phyloP scores from a whole-genome alignment of 23 tunicate species.

The Ciona savignyi region DNA sequence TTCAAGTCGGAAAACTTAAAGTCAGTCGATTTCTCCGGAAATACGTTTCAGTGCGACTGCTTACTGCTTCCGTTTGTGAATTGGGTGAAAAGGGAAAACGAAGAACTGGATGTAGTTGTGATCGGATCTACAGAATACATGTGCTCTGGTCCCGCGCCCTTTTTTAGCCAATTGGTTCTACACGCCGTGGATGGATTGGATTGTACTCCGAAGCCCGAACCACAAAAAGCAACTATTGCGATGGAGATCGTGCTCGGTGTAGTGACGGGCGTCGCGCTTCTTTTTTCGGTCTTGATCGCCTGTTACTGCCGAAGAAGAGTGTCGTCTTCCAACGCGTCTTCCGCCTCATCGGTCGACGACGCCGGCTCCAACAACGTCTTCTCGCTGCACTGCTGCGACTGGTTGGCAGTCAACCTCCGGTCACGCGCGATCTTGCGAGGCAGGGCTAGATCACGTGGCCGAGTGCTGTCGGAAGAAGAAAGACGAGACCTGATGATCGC shows the following conservation, averaged over 20 bases:
- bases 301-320: constrained; percentile 4
- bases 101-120: constrained; percentile 9
- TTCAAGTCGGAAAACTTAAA: constrained; percentile 1
- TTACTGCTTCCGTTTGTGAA: constrained; percentile 9
- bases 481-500: constrained; percentile 34
- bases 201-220: constrained; percentile 1
- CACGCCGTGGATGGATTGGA: constrained; percentile 6
- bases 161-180: not conserved
- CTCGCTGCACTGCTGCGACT: constrained; percentile 9
- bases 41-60: constrained; percentile 38
- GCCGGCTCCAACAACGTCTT: not conserved
- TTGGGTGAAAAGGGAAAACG: constrained; percentile 16
- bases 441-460: not conserved
- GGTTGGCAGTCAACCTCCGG: not conserved
- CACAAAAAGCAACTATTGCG: not conserved
- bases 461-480: constrained; percentile 22
- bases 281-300: not conserved
- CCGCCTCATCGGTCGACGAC: not conserved
- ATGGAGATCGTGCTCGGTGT: not conserved
- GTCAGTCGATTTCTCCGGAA: constrained; percentile 24
- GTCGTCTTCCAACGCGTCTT: constrained; percentile 1
- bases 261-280: not conserved
- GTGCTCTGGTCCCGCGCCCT: constrained; percentile 17
- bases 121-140: constrained; percentile 6
- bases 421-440: not conserved